phyloP scores from a whole-genome alignment of 2,888 invertebrate genomes.

The Unio delphinus region DNA sequence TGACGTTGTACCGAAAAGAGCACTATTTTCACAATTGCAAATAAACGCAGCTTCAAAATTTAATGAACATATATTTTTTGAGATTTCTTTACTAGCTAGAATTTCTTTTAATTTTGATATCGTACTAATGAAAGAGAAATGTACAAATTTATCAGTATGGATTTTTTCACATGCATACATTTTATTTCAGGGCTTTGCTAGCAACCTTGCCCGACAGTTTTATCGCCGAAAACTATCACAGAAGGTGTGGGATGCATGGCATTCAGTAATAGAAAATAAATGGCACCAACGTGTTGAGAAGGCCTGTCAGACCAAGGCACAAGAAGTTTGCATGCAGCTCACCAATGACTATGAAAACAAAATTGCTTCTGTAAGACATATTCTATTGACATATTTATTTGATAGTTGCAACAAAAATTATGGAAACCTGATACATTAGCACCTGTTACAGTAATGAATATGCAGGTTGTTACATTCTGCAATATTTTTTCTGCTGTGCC shows the following conservation, averaged over 20 bases:
- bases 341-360: constrained; percentile 66
- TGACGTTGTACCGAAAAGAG: too few species aligned
- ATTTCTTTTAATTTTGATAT: too few species aligned
- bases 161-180: not conserved
- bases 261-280: constrained; percentile 58
- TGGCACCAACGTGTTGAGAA: constrained; percentile 67
- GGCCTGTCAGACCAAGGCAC: constrained; percentile 68
- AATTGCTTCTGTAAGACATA: constrained; percentile 52
- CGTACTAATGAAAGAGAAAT: not conserved
- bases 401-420: too few species aligned
- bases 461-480: too few species aligned
- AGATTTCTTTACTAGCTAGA: not conserved
- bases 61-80: too few species aligned
- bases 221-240: constrained; percentile 51
- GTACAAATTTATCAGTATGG: not conserved
- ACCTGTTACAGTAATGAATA: too few species aligned
- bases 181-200: constrained; percentile 60
- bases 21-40: too few species aligned
- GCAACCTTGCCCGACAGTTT: constrained; percentile 59
- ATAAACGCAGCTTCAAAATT: too few species aligned
- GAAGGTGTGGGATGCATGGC: constrained; percentile 65
- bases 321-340: constrained; percentile 67
- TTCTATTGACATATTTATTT: too few species aligned
- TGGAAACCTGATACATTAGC: too few species aligned
- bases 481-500: too few species aligned